Evolutionary conservation across 2,797 vertebrate genomes (phyloP), one percentile per base, ranked within the genome.

Genomic region (Megaceryle alcyon): DNA sequence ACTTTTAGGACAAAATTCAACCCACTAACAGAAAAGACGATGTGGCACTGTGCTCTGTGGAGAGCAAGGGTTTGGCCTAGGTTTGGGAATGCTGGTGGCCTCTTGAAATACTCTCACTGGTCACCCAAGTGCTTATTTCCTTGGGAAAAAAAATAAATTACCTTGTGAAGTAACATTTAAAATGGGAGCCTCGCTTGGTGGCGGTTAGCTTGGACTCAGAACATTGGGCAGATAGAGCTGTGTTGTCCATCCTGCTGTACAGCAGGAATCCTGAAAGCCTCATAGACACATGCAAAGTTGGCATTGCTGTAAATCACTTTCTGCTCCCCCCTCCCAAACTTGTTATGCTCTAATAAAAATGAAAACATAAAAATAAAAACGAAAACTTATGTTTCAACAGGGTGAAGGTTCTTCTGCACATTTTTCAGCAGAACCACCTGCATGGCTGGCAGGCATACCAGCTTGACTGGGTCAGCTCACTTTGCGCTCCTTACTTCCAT

Each of bases 221-320:
- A 51, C 9, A 15, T 28, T 9, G 26, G 49, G 49, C 14, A 51
- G 49, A 51, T 7, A 14, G 49, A 51, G 82, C 18, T 2, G 6
- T 65, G 21, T 51, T 88, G 29, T 83, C 19, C 29, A 5, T 17
- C 29, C 53, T 31, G 53, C 53, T 12, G 13, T 31, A 56, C 31
- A 33, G 70, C 17, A 4, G 61, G 80, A 77, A 76, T 51, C 23
- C 75, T 80, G 76, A 61, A 78, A 49, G 35, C 75, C 75, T 91
- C 65, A 41, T 5, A 15, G 71, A 53, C 71, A 63, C 91, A 91
- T 0, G 43, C 71, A 33, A 65, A 70, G 31, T 53, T 73, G 54
- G 82, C 59, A 61, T 84, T 93, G 89, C 56, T 80, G 19, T 79
- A 94, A 94, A 81, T 83, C 64, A 6, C 60, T 72, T 84, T 94